Conservation (phyloP, 2,797 vertebrate species). For the Cossypha dichroa region DNA sequence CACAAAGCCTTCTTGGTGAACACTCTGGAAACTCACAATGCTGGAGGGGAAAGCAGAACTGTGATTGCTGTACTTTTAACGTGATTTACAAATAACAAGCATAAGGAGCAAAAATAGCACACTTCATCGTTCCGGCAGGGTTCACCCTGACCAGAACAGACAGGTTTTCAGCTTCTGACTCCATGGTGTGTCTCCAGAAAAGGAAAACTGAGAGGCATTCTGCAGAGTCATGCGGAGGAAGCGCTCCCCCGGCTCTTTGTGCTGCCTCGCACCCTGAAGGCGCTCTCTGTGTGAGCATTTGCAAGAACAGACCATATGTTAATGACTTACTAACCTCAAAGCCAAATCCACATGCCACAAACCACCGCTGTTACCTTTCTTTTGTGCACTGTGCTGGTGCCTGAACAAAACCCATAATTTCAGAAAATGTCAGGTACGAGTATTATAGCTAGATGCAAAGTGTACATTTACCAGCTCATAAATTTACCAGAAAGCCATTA, state of each 20-base stretch:
- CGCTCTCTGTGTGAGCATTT: background rate
- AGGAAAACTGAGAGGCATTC: background rate
- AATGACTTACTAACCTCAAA: slow-evolving; percentile 5
- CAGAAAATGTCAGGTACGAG: background rate
- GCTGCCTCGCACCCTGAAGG: background rate
- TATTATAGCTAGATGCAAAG: background rate
- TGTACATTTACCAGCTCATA: background rate
- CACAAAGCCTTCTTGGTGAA: background rate
- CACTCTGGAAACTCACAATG: background rate
- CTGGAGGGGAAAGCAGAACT: background rate
- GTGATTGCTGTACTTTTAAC: background rate
- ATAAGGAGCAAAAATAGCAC: background rate
- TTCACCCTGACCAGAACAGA: background rate
- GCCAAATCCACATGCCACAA: background rate
- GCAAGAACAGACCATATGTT: slow-evolving; percentile 4
- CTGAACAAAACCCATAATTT: background rate
- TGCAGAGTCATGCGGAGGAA: background rate
- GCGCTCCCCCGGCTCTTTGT: background rate
- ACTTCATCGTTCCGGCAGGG: rapidly evolving
- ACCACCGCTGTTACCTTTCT: background rate
- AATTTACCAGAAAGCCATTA: background rate
- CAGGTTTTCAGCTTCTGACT: background rate
- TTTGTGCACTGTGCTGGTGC: background rate
- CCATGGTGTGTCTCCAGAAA: background rate
- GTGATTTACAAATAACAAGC: background rate